These are phyloP conservation scores for Phalloptychus januarius DNA, from an alignment of 2,797 vertebrate species.

Conservation along the genomic window DNA sequence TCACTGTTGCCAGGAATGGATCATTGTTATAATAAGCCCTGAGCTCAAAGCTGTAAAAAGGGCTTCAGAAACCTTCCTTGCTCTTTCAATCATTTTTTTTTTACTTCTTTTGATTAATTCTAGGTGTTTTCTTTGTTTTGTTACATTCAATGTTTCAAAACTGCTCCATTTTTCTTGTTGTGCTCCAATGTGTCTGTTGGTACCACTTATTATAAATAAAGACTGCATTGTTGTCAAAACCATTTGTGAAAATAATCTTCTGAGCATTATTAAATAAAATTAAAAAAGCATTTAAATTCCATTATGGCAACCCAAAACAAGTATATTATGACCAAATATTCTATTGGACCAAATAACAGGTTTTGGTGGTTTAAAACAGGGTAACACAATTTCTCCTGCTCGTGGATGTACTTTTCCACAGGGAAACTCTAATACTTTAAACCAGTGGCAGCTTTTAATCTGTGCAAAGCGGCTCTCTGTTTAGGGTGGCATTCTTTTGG, in stretches of 20 bases:
- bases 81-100: constrained; percentile 43
- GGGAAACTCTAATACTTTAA: not conserved
- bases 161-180: constrained; percentile 44
- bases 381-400: not conserved
- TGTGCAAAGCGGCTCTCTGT: not conserved
- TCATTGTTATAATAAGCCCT: constrained; percentile 39
- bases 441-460: not conserved
- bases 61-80: constrained; percentile 32
- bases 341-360: not conserved
- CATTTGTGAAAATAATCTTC: constrained; percentile 4
- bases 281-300: not conserved
- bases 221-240: constrained; percentile 60
- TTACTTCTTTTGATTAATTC: constrained; percentile 35
- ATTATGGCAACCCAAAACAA: not conserved
- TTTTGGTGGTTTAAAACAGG: not conserved
- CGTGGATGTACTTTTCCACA: not conserved
- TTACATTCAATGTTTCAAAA: constrained; percentile 54
- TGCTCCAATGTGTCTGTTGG: constrained; percentile 63
- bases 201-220: constrained; percentile 70
- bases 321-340: not conserved
- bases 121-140: constrained; percentile 43
- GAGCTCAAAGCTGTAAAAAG: constrained; percentile 52
- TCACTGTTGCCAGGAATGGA: constrained; percentile 41
- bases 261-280: constrained; percentile 1
- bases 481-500: not conserved